Evolutionary conservation across 2,888 invertebrate genomes (phyloP).

Genomic region (Tenthredo mesomela): DNA sequence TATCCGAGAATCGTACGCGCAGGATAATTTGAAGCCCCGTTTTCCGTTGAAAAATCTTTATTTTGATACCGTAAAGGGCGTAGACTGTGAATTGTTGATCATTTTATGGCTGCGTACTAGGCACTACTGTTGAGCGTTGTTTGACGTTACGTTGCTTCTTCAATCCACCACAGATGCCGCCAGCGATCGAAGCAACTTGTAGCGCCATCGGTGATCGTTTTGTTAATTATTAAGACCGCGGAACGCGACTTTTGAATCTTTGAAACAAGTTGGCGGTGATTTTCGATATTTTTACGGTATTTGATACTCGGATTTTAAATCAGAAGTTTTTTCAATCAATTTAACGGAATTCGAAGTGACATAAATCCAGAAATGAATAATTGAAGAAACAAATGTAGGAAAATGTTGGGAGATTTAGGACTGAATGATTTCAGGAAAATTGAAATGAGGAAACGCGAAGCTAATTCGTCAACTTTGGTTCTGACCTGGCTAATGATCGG

Average conservation of each 20-base stretch:
- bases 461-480: slow-evolving; percentile 17
- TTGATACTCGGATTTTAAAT: neutral
- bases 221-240: neutral
- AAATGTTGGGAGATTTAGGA: neutral
- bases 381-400: neutral
- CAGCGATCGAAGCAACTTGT: neutral
- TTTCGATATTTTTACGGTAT: neutral
- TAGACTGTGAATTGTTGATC: neutral
- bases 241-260: neutral
- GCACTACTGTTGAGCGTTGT: neutral
- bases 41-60: neutral
- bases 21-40: neutral
- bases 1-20: neutral
- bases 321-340: neutral
- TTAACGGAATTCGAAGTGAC: slow-evolving; percentile 3
- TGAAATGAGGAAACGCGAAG: neutral
- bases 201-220: slow-evolving; percentile 11
- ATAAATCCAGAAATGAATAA: too few relatives aligned
- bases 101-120: neutral
- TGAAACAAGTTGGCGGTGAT: neutral
- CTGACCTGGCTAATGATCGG: slow-evolving; percentile 39
- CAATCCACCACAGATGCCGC: neutral
- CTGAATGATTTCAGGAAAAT: neutral
- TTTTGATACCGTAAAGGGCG: neutral
- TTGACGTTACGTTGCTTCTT: neutral